Percentiles rank a stretch among this genome's conserved stretches.
Evolutionary conservation across 2,797 vertebrate species (phyloP).

Genomic region (Acanthurus tractus): DNA sequence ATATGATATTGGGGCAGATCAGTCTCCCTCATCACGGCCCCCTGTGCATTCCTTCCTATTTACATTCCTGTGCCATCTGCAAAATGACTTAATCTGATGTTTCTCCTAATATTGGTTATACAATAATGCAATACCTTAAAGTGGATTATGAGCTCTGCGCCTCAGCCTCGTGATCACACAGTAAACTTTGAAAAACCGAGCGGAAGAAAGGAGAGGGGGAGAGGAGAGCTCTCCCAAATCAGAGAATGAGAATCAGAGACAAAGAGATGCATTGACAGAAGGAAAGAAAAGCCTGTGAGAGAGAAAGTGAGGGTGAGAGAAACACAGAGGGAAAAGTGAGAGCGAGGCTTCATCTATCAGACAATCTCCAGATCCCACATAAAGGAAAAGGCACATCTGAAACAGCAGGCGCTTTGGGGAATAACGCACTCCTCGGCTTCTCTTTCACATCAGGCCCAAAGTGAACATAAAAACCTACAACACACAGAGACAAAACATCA

Average conservation of each 20-base stretch:
- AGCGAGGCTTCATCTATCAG: conserved; percentile 70
- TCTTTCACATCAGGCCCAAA: conserved; percentile 76
- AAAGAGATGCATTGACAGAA: conserved; percentile 64
- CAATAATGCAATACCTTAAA: conserved; percentile 51
- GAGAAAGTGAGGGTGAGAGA: conserved; percentile 46
- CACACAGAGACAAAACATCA: conserved; percentile 62
- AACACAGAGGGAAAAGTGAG: conserved; percentile 42
- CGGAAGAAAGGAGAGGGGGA: conserved; percentile 5
- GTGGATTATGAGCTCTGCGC: conserved; percentile 40
- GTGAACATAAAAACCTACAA: conserved; percentile 76
- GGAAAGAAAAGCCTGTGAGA: conserved; percentile 49
- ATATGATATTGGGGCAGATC: conserved; percentile 25
- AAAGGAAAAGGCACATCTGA: conserved; percentile 77
- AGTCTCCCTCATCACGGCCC: not conserved
- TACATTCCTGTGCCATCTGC: conserved; percentile 40
- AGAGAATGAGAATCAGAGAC: conserved; percentile 56
- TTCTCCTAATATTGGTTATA: conserved; percentile 40
- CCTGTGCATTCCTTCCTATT: conserved; percentile 41
- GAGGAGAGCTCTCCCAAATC: conserved; percentile 34
- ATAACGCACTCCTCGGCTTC: conserved; percentile 67
- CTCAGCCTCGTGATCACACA: conserved; percentile 42
- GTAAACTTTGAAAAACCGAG: conserved; percentile 53
- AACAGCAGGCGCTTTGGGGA: conserved; percentile 74
- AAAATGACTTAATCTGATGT: conserved; percentile 40
- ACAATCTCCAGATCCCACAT: conserved; percentile 74